Evolutionary conservation across 2,797 vertebrate species (phyloP).

Genomic region (Esox lucius): DNA sequence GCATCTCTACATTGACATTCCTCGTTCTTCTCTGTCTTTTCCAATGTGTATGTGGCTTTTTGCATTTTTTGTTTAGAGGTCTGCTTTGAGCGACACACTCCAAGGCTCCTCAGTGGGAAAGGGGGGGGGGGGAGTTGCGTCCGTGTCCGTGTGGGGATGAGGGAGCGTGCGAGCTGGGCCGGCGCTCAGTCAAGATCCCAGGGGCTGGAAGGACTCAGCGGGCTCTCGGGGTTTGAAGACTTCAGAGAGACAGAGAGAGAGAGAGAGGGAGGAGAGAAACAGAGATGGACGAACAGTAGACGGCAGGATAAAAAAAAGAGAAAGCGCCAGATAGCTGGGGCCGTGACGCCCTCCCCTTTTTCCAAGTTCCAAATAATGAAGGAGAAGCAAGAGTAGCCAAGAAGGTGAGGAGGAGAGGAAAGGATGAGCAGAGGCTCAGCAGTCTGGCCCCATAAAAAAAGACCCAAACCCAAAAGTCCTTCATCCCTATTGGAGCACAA

Average conservation of each 20-base stretch:
- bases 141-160: constrained; percentile 61
- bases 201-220: constrained; percentile 75
- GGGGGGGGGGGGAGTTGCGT: constrained; percentile 44
- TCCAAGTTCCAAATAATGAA: constrained; percentile 72
- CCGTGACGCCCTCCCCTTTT: constrained; percentile 52
- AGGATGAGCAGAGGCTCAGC: constrained; percentile 58
- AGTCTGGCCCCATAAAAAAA: constrained; percentile 51
- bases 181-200: constrained; percentile 83
- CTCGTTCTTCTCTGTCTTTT: constrained; percentile 29
- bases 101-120: constrained; percentile 57
- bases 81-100: constrained; percentile 53
- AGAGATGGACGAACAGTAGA: constrained; percentile 70
- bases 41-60: constrained; percentile 25
- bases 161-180: constrained; percentile 57
- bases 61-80: constrained; percentile 38
- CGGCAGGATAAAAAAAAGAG: constrained; percentile 54
- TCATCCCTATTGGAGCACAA: constrained; percentile 66
- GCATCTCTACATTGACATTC: constrained; percentile 54
- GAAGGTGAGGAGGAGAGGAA: constrained; percentile 55
- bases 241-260: constrained; percentile 74
- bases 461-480: constrained; percentile 56
- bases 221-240: constrained; percentile 79
- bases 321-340: constrained; percentile 55
- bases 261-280: constrained; percentile 78
- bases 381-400: constrained; percentile 65